These are phyloP conservation scores for Camponotus floridanus DNA, from an alignment of 1,140 invertebrate genomes.

Conservation along the genomic window DNA sequence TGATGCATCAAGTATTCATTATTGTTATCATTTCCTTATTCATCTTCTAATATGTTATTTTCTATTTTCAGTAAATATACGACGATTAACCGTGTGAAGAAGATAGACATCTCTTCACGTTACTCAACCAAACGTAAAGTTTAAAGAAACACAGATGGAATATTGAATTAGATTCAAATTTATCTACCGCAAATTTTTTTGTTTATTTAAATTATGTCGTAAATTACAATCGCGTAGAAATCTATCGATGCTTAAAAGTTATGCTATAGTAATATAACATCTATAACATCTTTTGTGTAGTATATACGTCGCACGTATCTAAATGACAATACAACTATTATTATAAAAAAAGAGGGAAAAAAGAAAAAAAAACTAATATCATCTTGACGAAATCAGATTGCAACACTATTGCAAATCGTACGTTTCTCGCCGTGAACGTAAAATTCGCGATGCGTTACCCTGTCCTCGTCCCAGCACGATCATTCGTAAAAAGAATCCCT, in stretches of 20 bases:
- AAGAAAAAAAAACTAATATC: slow-evolving; percentile 45
- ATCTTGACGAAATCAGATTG: slow-evolving; percentile 34
- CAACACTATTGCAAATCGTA: slow-evolving; percentile 51
- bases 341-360: slow-evolving; percentile 61
- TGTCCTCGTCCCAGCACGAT: not conserved
- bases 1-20: slow-evolving; percentile 77
- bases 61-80: slow-evolving; percentile 62
- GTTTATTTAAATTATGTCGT: slow-evolving; percentile 82
- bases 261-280: slow-evolving; percentile 61
- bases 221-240: slow-evolving; percentile 79
- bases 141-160: slow-evolving; percentile 41
- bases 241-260: slow-evolving; percentile 74
- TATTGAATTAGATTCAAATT: slow-evolving; percentile 52
- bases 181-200: slow-evolving; percentile 56
- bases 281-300: slow-evolving; percentile 69
- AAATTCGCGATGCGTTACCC: slow-evolving; percentile 39
- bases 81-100: not conserved
- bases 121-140: slow-evolving; percentile 63
- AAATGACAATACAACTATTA: slow-evolving; percentile 75
- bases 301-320: slow-evolving; percentile 72
- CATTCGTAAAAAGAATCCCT: slow-evolving; percentile 26
- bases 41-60: slow-evolving; percentile 65
- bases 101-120: not conserved
- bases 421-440: slow-evolving; percentile 4
- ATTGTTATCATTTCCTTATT: slow-evolving; percentile 74